phyloP scores from a whole-genome alignment of 2,113 vertebrate species.

The Forbesichthys papilliferus region DNA sequence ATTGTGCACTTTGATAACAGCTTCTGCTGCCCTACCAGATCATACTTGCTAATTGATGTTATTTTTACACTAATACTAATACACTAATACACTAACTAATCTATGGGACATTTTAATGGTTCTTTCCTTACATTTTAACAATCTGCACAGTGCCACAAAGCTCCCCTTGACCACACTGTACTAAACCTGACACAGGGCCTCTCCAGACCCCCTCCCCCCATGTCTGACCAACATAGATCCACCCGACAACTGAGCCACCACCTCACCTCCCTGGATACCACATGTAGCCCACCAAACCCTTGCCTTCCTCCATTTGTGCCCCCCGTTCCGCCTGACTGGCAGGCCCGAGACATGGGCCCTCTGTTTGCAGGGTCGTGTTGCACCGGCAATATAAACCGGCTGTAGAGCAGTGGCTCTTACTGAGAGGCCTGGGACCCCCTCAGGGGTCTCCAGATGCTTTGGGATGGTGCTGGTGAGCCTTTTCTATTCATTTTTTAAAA shows the following conservation, averaged over 20 bases:
- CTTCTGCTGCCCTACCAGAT: no score
- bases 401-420: slow-evolving; percentile 18
- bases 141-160: background rate
- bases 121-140: slow-evolving; percentile 44
- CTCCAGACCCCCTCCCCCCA: slow-evolving; percentile 17
- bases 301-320: slow-evolving; percentile 39
- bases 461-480: no score
- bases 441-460: no score
- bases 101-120: slow-evolving; percentile 32
- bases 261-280: background rate
- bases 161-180: slow-evolving; percentile 35
- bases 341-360: slow-evolving; percentile 49
- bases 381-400: slow-evolving; percentile 57
- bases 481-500: no score
- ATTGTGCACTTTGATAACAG: slow-evolving; percentile 3
- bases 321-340: slow-evolving; percentile 63
- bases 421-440: no score
- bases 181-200: slow-evolving; percentile 55
- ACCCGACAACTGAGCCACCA: slow-evolving; percentile 15
- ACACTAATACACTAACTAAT: background rate
- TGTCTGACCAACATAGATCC: slow-evolving; percentile 46
- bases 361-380: slow-evolving; percentile 42
- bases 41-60: slow-evolving; percentile 7
- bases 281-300: background rate
- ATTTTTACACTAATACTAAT: slow-evolving; percentile 11